Conservation (phyloP, 1,140 invertebrate species). For the Cyphomyrmex costatus region DNA sequence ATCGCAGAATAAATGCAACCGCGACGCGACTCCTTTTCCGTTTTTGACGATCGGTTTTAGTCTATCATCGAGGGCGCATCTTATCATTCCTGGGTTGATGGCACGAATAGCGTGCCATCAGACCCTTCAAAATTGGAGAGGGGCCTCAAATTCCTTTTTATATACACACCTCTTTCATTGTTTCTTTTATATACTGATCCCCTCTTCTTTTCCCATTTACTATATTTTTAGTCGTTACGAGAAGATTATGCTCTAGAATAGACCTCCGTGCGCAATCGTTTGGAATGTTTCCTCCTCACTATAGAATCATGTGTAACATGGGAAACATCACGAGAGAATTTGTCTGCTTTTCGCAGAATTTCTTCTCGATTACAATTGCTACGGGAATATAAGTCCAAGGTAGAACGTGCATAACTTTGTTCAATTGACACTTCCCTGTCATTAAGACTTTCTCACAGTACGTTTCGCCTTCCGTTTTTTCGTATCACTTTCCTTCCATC, state of each 20-base stretch:
- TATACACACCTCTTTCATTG: constrained; percentile 20
- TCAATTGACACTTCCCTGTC: constrained; percentile 54
- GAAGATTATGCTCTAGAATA: constrained; percentile 31
- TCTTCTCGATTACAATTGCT: constrained; percentile 38
- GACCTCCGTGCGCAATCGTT: constrained; percentile 46
- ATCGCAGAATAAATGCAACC: constrained; percentile 32
- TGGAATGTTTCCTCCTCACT: constrained; percentile 25
- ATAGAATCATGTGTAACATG: constrained; percentile 22
- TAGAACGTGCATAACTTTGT: constrained; percentile 44
- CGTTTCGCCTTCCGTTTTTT: constrained; percentile 43
- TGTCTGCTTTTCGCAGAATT: constrained; percentile 19
- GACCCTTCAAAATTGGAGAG: constrained; percentile 28
- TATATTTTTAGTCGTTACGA: constrained; percentile 39
- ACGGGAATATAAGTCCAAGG: constrained; percentile 34
- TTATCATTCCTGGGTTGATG: constrained; percentile 77
- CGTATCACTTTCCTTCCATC: constrained; percentile 56
- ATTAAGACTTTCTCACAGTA: constrained; percentile 37
- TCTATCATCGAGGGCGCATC: constrained; percentile 60
- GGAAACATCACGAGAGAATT: constrained; percentile 31
- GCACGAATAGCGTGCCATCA: constrained; percentile 62
- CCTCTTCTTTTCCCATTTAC: constrained; percentile 32
- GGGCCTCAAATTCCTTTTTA: constrained; percentile 28
- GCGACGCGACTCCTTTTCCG: constrained; percentile 23
- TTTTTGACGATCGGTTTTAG: constrained; percentile 57
- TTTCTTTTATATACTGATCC: constrained; percentile 37